Conservation (phyloP, 2,113 vertebrate species). For the Dipodomys stephensi region DNA sequence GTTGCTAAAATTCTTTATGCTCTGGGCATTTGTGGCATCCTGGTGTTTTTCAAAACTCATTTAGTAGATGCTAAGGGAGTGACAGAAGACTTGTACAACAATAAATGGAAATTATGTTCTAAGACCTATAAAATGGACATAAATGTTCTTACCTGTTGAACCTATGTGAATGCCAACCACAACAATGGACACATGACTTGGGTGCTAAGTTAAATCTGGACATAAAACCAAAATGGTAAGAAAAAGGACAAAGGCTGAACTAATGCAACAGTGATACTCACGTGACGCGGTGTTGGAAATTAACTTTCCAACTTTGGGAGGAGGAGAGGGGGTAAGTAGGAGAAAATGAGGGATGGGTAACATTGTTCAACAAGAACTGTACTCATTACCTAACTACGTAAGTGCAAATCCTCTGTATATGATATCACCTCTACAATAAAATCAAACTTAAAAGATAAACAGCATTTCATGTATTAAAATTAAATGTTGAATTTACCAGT, state of each 20-base stretch:
- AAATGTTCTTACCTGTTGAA: background rate
- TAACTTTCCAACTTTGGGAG: too few relatives aligned
- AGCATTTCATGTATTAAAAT: background rate
- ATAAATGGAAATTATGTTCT: background rate
- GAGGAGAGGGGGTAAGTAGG: too few relatives aligned
- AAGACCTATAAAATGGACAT: background rate
- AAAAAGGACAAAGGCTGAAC: too few relatives aligned
- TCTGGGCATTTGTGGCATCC: background rate
- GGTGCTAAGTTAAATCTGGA: background rate
- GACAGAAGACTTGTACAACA: background rate
- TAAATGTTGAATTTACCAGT: background rate
- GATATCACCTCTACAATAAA: too few relatives aligned
- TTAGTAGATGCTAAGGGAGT: background rate
- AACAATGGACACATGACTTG: constrained; percentile 1
- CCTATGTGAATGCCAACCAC: background rate
- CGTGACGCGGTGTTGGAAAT: too few relatives aligned
- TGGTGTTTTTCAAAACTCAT: background rate
- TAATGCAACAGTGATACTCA: too few relatives aligned
- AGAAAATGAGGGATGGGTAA: too few relatives aligned
- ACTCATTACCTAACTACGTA: too few relatives aligned
- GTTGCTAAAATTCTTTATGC: background rate
- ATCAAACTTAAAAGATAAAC: too few relatives aligned
- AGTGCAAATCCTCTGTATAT: too few relatives aligned
- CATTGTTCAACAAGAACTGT: too few relatives aligned
- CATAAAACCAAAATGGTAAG: background rate